A percentile compares a stretch with the other conserved stretches of the same genome.
These are phyloP conservation scores for Seriola aureovittata DNA, from an alignment of 2,113 vertebrate genomes.

Conservation along the genomic window DNA sequence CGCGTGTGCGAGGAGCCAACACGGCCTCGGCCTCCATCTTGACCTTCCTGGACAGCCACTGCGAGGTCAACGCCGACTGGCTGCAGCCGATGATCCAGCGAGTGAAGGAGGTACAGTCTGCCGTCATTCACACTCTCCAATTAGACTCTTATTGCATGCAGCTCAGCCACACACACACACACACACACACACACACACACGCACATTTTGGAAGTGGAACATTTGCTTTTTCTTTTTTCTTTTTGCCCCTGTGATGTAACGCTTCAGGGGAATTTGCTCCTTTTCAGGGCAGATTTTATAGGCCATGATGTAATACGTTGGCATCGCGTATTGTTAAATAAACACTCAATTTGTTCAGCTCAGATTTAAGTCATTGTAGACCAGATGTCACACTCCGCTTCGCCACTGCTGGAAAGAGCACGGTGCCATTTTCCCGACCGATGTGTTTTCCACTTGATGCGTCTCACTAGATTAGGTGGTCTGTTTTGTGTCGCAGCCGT, in stretches of 20 bases:
- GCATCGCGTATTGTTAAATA: slow-evolving; percentile 14
- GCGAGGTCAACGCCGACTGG: slow-evolving; percentile 97
- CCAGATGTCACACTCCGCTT: slow-evolving; percentile 31
- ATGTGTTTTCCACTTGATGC: slow-evolving; percentile 16
- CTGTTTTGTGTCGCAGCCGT: slow-evolving; percentile 18
- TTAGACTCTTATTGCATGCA: slow-evolving; percentile 19
- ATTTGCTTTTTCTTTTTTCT: neutral
- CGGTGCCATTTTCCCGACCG: slow-evolving; percentile 16
- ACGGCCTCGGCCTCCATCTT: slow-evolving; percentile 90
- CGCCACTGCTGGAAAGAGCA: slow-evolving; percentile 7
- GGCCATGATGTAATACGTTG: slow-evolving; percentile 37
- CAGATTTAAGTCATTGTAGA: slow-evolving; percentile 10
- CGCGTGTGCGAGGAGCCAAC: slow-evolving; percentile 94
- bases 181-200: slow-evolving; percentile 10
- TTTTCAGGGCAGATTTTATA: slow-evolving; percentile 34
- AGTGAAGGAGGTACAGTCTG: slow-evolving; percentile 91
- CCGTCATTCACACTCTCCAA: slow-evolving; percentile 36
- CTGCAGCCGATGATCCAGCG: slow-evolving; percentile 97
- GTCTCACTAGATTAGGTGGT: neutral
- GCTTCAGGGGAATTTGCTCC: slow-evolving; percentile 20
- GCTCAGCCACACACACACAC: neutral
- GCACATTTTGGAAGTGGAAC: slow-evolving; percentile 9
- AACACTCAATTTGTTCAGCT: slow-evolving; percentile 42
- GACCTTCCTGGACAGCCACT: slow-evolving; percentile 98
- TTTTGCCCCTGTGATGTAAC: neutral